Conservation (phyloP, 2,888 invertebrate species). For the Taphrorychus bicolor region DNA sequence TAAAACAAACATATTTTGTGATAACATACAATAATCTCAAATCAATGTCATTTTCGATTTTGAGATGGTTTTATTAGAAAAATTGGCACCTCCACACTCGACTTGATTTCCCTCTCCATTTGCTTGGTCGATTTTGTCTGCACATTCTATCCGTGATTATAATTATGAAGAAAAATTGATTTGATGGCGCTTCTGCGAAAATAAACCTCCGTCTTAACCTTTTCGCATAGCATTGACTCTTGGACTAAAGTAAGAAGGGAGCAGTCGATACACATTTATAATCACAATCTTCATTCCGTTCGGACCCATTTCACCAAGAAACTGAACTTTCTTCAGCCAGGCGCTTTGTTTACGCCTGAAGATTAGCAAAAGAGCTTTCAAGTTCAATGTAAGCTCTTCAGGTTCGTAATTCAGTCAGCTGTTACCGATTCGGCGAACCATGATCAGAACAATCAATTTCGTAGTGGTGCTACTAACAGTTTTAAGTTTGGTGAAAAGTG, state of each 20-base stretch:
- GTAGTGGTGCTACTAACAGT: slow-evolving; percentile 15
- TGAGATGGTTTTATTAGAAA: too few relatives aligned
- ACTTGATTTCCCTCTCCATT: too few relatives aligned
- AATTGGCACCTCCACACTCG: too few relatives aligned
- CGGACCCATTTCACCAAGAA: slow-evolving; percentile 32
- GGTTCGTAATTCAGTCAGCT: not conserved
- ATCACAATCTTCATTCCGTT: slow-evolving; percentile 33
- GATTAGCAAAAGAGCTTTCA: not conserved
- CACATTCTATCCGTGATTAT: too few relatives aligned
- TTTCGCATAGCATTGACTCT: not conserved
- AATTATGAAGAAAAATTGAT: too few relatives aligned
- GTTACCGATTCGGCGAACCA: not conserved
- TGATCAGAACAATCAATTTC: slow-evolving; percentile 14
- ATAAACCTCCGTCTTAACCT: too few relatives aligned
- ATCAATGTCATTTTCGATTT: too few relatives aligned
- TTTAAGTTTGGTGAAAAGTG: slow-evolving; percentile 18
- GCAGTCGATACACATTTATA: slow-evolving; percentile 33
- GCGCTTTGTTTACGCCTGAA: slow-evolving; percentile 2
- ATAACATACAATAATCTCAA: too few relatives aligned
- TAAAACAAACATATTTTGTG: too few relatives aligned
- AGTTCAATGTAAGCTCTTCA: not conserved
- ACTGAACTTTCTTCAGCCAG: slow-evolving; percentile 31
- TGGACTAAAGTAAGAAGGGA: slow-evolving; percentile 29
- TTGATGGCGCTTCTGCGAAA: too few relatives aligned
- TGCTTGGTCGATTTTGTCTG: too few relatives aligned